A percentile compares a stretch with the other conserved stretches of the same genome.
phyloP scores from a whole-genome alignment of 2,113 vertebrate genomes.

The Porphyrio hochstetteri region DNA sequence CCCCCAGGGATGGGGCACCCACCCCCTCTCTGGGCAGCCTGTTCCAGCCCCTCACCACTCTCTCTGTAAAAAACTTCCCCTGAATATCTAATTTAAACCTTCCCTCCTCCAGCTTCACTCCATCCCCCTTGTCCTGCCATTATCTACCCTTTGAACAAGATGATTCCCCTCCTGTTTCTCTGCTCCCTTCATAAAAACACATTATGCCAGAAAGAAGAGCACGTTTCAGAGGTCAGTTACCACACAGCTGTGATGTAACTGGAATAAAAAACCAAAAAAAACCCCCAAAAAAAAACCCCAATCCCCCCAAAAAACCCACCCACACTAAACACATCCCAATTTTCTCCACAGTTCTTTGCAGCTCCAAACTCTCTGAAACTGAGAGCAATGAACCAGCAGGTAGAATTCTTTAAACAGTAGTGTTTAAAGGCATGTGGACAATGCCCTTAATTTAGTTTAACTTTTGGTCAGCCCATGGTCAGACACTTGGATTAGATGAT shows the following conservation, averaged over 20 bases:
- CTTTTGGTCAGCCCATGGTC: background rate
- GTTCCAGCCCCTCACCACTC: too few species aligned
- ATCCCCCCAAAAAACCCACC: rapidly evolving
- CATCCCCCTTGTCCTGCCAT: too few species aligned
- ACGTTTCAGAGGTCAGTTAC: background rate
- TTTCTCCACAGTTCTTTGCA: background rate
- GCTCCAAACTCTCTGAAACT: background rate
- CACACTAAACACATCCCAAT: background rate
- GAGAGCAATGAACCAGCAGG: background rate
- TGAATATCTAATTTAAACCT: too few species aligned
- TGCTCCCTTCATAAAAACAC: background rate
- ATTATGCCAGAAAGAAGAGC: background rate
- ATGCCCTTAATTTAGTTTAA: background rate
- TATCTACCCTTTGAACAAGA: too few species aligned
- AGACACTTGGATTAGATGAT: background rate
- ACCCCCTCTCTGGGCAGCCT: too few species aligned
- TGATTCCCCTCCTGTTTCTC: too few species aligned
- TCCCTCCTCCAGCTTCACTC: too few species aligned
- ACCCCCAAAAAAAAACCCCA: background rate
- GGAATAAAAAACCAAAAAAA: background rate
- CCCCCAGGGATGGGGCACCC: too few species aligned
- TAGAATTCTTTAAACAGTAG: background rate
- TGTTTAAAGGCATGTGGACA: background rate
- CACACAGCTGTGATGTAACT: background rate
- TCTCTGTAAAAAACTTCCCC: too few species aligned